Conservation (phyloP, 2,113 vertebrate species). For the Emydura subglobosa region DNA sequence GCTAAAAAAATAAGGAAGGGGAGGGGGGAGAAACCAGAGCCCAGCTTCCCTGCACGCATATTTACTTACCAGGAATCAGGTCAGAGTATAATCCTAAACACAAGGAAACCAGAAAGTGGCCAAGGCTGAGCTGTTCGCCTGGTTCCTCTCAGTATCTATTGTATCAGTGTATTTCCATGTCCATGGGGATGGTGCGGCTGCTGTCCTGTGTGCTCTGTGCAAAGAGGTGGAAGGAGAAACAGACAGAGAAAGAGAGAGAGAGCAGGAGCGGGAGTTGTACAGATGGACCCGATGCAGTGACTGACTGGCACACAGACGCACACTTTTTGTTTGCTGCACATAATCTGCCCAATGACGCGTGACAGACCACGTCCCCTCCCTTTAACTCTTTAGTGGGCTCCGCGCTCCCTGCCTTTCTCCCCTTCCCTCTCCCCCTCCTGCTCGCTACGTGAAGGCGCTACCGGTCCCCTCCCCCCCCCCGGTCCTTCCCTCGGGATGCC, state of each 20-base stretch:
- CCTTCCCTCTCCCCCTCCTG: not conserved
- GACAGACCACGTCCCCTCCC: conserved; percentile 94
- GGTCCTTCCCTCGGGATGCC: not conserved
- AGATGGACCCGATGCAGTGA: conserved; percentile 93
- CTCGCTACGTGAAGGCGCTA: not conserved
- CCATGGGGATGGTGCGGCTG: conserved; percentile 73
- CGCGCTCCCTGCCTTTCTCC: conserved; percentile 55
- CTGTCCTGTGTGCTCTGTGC: conserved; percentile 42
- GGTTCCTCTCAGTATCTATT: conserved; percentile 49
- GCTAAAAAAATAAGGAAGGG: not conserved
- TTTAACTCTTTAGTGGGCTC: conserved; percentile 91
- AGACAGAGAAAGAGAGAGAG: not conserved
- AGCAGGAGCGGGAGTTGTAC: conserved; percentile 72
- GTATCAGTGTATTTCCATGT: conserved; percentile 84
- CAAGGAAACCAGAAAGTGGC: conserved; percentile 50
- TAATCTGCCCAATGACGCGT: conserved; percentile 99
- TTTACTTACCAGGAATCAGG: conserved; percentile 76
- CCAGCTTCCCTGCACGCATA: not conserved
- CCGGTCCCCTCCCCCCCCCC: conserved; percentile 20
- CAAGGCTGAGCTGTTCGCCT: not conserved
- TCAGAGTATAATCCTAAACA: conserved; percentile 50
- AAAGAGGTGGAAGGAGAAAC: conserved; percentile 23
- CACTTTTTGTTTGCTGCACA: conserved; percentile 99
- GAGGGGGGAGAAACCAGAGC: not conserved
- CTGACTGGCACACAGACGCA: conserved; percentile 93